A percentile compares a stretch with the other conserved stretches of the same genome.
Conservation (phyloP, 1,140 invertebrate genomes). For the Megathymus violae region DNA sequence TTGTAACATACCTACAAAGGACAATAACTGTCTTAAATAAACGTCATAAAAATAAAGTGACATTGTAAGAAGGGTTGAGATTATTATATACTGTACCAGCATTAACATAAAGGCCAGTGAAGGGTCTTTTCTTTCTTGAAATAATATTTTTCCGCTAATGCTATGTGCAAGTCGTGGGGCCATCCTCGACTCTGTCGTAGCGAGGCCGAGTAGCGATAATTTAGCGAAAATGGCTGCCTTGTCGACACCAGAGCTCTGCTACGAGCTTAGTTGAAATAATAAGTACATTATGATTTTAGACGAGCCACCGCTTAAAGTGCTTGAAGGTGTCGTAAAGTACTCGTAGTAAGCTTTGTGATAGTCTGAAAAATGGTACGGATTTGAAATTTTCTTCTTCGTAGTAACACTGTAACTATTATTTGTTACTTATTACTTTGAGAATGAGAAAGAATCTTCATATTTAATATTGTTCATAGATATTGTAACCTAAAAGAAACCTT, state of each 20-base stretch:
- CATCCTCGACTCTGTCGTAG: constrained; percentile 68
- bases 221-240: constrained; percentile 73
- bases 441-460: too few relatives aligned
- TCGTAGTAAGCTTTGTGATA: constrained; percentile 55
- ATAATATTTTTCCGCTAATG: constrained; percentile 70
- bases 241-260: constrained; percentile 69
- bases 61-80: constrained; percentile 33
- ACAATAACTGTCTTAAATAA: constrained; percentile 32
- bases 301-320: constrained; percentile 67
- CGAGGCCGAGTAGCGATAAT: constrained; percentile 75
- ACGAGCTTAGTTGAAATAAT: constrained; percentile 71
- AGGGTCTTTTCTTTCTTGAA: constrained; percentile 49
- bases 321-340: constrained; percentile 65
- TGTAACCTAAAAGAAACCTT: too few relatives aligned
- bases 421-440: too few relatives aligned
- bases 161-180: constrained; percentile 56
- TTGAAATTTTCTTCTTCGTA: too few relatives aligned
- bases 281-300: constrained; percentile 78
- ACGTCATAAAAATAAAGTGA: constrained; percentile 32
- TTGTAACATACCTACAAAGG: constrained; percentile 1
- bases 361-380: constrained; percentile 56
- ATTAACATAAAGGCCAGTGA: constrained; percentile 44
- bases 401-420: too few relatives aligned
- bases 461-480: too few relatives aligned
- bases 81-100: constrained; percentile 40